phyloP scores from a whole-genome alignment of 2,113 vertebrate species.

The Hippolais icterina region DNA sequence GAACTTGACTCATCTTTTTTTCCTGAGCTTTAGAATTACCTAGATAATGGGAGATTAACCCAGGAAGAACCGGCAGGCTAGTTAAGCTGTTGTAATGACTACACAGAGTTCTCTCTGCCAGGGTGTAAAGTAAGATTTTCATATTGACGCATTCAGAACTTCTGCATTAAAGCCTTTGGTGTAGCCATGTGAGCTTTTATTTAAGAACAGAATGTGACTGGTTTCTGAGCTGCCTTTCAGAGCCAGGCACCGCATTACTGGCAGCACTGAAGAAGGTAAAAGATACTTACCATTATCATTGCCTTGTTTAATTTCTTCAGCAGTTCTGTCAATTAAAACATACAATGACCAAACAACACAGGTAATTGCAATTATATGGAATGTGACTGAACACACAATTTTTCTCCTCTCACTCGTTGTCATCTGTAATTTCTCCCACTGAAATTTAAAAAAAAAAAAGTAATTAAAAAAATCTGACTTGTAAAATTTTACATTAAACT shows the following conservation, averaged over 20 bases:
- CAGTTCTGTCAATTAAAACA: slow-evolving; percentile 86
- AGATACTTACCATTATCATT: slow-evolving; percentile 84
- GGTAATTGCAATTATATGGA: slow-evolving; percentile 90
- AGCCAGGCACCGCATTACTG: not conserved
- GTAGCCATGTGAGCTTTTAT: not conserved
- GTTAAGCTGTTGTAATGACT: not conserved
- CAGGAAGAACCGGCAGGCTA: not conserved
- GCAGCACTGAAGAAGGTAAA: not conserved
- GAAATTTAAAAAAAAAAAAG: not conserved
- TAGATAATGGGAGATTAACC: slow-evolving; percentile 13
- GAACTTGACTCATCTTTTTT: not conserved
- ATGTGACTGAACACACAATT: slow-evolving; percentile 92
- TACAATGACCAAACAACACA: slow-evolving; percentile 95
- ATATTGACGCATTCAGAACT: not conserved
- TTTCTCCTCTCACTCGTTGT: slow-evolving; percentile 89
- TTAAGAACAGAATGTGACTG: not conserved
- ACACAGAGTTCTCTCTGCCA: not conserved
- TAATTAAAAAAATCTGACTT: not conserved
- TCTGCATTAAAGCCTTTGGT: not conserved
- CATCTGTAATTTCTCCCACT: slow-evolving; percentile 99
- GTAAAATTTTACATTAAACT: not conserved
- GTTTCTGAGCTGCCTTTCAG: not conserved
- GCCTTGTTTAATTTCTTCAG: slow-evolving; percentile 91
- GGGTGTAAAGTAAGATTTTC: not conserved
- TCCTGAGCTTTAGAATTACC: not conserved